Evolutionary conservation across 1,140 invertebrate genomes (phyloP).

Genomic region (Rhynchophorus ferrugineus): DNA sequence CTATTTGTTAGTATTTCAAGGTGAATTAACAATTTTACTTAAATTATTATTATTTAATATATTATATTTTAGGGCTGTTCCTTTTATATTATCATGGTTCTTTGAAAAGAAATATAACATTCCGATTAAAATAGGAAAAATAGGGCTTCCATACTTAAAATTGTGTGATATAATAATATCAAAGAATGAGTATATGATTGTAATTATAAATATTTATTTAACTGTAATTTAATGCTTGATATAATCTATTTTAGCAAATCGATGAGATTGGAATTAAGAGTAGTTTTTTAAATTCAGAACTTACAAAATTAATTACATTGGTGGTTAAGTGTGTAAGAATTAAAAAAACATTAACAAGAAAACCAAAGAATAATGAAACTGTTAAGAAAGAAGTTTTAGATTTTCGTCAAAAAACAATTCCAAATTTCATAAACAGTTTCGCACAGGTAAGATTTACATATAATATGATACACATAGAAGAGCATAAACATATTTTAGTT

Average conservation of each 20-base stretch:
- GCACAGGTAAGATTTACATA: conserved; percentile 55
- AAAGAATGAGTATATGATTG: conserved; percentile 19
- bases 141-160: conserved; percentile 56
- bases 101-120: conserved; percentile 56
- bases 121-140: conserved; percentile 55
- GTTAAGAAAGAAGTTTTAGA: conserved; percentile 46
- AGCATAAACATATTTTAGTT: conserved; percentile 61
- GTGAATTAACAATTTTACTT: too few relatives aligned
- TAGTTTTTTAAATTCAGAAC: conserved; percentile 83
- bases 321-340: conserved; percentile 77
- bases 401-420: conserved; percentile 66
- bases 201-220: too few relatives aligned
- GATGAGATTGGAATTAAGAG: conserved; percentile 80
- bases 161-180: conserved; percentile 16
- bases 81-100: conserved; percentile 55
- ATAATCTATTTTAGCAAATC: conserved; percentile 39
- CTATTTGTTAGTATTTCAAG: too few relatives aligned
- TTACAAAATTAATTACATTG: conserved; percentile 78
- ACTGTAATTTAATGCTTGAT: too few relatives aligned
- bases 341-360: conserved; percentile 64
- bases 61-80: conserved; percentile 55
- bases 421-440: conserved; percentile 69
- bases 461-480: too few relatives aligned
- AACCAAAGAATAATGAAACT: conserved; percentile 36
- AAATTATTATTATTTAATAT: too few relatives aligned